These are phyloP conservation scores for Rapana venosa DNA, from an alignment of 2,888 invertebrate species.

Conservation along the genomic window DNA sequence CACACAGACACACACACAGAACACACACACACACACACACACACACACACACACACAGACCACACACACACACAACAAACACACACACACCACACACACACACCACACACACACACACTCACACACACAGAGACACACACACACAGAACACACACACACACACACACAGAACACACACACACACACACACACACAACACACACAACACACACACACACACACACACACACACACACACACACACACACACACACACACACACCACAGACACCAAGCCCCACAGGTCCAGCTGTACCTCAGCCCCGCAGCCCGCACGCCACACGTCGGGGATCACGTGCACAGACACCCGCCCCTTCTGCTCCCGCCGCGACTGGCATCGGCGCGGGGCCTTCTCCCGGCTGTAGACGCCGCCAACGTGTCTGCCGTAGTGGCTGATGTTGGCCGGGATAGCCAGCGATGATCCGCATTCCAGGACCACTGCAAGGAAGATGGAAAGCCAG, in stretches of 20 bases:
- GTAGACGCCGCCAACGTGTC: background rate
- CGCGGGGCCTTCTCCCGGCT: too few species aligned
- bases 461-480: slow-evolving; percentile 5
- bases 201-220: too few species aligned
- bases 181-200: too few species aligned
- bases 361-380: background rate
- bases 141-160: too few species aligned
- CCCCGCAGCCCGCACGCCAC: background rate
- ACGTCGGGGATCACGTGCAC: slow-evolving; percentile 3
- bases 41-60: too few species aligned
- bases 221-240: background rate
- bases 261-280: background rate
- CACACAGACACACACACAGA: too few species aligned
- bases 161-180: too few species aligned
- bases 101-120: too few species aligned
- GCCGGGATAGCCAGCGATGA: background rate
- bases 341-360: background rate
- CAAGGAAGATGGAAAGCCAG: background rate
- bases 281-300: background rate
- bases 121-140: too few species aligned
- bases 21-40: too few species aligned
- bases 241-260: background rate
- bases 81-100: too few species aligned
- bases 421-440: slow-evolving; percentile 3
- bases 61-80: too few species aligned